Evolutionary conservation across 2,888 invertebrate genomes (phyloP), one percentile per base, ranked within the genome.

Genomic region (Netelia fuscicornis): DNA sequence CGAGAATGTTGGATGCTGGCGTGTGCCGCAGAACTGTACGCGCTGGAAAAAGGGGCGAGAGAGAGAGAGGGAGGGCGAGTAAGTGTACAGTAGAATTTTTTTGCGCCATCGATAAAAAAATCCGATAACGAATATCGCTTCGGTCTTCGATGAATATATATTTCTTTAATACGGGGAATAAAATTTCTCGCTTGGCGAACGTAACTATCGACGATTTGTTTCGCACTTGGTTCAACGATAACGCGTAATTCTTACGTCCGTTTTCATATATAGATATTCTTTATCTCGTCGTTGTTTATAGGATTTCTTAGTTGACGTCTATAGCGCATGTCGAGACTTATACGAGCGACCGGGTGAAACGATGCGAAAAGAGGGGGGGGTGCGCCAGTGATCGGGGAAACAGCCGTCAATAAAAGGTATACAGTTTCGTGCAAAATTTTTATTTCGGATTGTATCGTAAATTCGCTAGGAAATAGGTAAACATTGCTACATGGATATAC

Each of bases 51-150:
- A 42, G 48, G n/a, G 17, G 42, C 44, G 48, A 48, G 11, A 25
- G 25, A 25, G 25, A 25, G 25, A 25, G 25, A 25, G 25, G 1
- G 25, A 25, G 83, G 84, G 87, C 71, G 86, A 89, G 87, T 87
- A 87, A 87, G 88, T 86, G 17, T 17, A 88, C 88, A 87, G 30
- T 30, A 30, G 5, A 3, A 30, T 30, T 30, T 30, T 30, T 30
- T 30, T 30, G 30, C 30, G 30, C 6, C 30, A 30, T 30, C 30
- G 30, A 30, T 30, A 30, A 30, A 30, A 30, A 30, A 30, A 30
- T 30, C 30, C 30, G 5, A 30, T 30, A 30, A 30, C 30, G 30
- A 30, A 30, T 30, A 30, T 30, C 30, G 3, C 30, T 30, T 30
- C 6, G 30, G 30, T 30, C 30, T 30, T 30, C 30, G 2, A 30